A percentile compares a stretch with the other conserved stretches of the same genome.
Conservation (phyloP, 2,113 vertebrate genomes). For the Corythornis cristatus region DNA sequence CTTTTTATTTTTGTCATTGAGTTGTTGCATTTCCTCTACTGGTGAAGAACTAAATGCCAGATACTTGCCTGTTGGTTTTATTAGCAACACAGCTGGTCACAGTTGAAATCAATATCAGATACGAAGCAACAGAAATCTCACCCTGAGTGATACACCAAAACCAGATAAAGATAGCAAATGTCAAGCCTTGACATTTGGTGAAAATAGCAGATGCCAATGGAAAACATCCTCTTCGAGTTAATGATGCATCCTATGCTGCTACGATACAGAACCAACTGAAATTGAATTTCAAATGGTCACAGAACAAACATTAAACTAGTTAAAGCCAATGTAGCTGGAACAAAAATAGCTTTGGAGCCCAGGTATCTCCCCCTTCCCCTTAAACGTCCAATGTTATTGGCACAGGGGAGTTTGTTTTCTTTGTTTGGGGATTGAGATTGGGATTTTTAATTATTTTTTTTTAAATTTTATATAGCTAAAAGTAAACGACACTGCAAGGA, state of each 20-base stretch:
- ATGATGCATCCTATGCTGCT: constrained; percentile 46
- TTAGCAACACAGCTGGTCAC: constrained; percentile 17
- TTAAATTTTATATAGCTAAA: not conserved
- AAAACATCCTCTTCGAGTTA: constrained; percentile 51
- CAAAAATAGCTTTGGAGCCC: not conserved
- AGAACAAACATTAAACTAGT: constrained; percentile 30
- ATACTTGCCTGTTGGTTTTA: constrained; percentile 53
- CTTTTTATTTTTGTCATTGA: not conserved
- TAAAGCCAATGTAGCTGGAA: not conserved
- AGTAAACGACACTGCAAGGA: not conserved
- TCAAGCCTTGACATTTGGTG: constrained; percentile 71
- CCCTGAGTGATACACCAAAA: constrained; percentile 24
- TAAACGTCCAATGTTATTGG: not conserved
- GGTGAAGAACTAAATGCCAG: constrained; percentile 2
- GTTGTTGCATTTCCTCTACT: not conserved
- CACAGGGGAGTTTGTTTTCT: not conserved
- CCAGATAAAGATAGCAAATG: constrained; percentile 63
- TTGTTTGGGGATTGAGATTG: not conserved
- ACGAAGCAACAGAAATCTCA: constrained; percentile 57
- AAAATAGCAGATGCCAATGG: constrained; percentile 55
- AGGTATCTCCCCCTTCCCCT: not conserved
- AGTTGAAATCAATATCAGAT: constrained; percentile 44
- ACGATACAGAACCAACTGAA: constrained; percentile 52
- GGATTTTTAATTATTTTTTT: not conserved
- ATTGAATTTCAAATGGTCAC: constrained; percentile 65